phyloP scores from a whole-genome alignment of 2,888 invertebrate species.

The Lasioglossum vierecki region DNA sequence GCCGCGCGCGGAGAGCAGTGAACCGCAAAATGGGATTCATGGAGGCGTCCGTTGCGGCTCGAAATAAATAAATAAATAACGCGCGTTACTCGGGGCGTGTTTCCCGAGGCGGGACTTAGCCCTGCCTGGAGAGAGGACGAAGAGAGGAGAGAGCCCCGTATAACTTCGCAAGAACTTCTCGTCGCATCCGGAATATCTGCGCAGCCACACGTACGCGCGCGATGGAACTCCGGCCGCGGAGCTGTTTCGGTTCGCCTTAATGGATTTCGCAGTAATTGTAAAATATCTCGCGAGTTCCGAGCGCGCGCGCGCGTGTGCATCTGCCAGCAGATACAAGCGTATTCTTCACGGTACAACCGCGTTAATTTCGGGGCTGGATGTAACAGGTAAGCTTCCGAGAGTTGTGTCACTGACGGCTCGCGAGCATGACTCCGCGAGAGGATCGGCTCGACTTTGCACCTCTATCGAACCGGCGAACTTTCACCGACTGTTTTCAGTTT shows the following conservation, averaged over 20 bases:
- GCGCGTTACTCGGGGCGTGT: conserved; percentile 62
- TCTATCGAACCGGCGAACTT: background rate
- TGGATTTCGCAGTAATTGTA: conserved; percentile 82
- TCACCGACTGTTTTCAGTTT: background rate
- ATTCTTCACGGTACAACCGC: conserved; percentile 55
- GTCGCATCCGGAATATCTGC: conserved; percentile 66
- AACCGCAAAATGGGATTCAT: conserved; percentile 39
- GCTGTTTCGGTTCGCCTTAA: conserved; percentile 77
- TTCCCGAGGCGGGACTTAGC: conserved; percentile 61
- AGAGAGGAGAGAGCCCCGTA: conserved; percentile 58
- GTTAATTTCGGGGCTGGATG: conserved; percentile 57
- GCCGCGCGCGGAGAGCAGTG: conserved; percentile 4
- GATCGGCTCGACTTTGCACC: background rate
- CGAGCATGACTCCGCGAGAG: background rate
- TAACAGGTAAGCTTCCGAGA: conserved; percentile 59
- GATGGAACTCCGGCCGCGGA: conserved; percentile 34
- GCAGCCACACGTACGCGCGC: conserved; percentile 55
- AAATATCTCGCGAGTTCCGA: conserved; percentile 79
- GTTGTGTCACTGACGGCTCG: conserved; percentile 7
- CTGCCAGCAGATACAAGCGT: conserved; percentile 65
- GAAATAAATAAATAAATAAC: conserved; percentile 68
- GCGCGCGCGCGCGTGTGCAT: conserved; percentile 50
- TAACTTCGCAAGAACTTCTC: conserved; percentile 70
- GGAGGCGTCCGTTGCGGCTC: conserved; percentile 35
- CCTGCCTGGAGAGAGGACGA: background rate